Evolutionary conservation across 2,797 vertebrate genomes (phyloP).

Genomic region (Acanthopagrus latus): DNA sequence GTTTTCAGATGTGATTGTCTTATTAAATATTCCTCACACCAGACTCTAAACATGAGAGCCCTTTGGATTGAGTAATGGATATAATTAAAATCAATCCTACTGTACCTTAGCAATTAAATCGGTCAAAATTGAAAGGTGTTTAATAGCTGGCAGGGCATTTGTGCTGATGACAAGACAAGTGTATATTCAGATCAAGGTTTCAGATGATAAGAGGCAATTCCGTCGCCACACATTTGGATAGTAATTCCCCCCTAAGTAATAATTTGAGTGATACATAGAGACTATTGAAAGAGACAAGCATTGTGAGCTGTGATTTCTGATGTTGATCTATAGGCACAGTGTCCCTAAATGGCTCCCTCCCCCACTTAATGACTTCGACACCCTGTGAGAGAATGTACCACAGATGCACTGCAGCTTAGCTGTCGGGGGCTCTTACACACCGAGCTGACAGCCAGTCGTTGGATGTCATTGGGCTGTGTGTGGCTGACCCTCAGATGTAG

Average conservation of each 20-base stretch:
- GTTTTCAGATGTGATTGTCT: slow-evolving; percentile 48
- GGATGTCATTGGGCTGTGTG: slow-evolving; percentile 7
- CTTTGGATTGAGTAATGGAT: slow-evolving; percentile 51
- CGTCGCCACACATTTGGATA: slow-evolving; percentile 35
- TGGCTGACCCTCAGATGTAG: not conserved
- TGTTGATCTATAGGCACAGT: slow-evolving; percentile 6
- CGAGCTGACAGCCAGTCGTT: slow-evolving; percentile 14
- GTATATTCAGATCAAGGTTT: slow-evolving; percentile 51
- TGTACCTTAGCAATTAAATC: slow-evolving; percentile 60
- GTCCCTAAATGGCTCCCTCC: slow-evolving; percentile 20
- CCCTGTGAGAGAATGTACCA: slow-evolving; percentile 10
- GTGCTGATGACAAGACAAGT: slow-evolving; percentile 23
- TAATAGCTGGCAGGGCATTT: slow-evolving; percentile 42
- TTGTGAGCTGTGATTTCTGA: slow-evolving; percentile 41
- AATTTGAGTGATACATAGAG: slow-evolving; percentile 34
- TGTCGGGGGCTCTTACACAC: slow-evolving; percentile 5
- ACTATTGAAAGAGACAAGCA: slow-evolving; percentile 26
- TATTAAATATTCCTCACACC: slow-evolving; percentile 55
- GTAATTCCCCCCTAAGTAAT: slow-evolving; percentile 29
- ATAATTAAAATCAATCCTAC: slow-evolving; percentile 58
- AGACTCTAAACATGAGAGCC: slow-evolving; percentile 48
- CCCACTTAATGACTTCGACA: slow-evolving; percentile 13
- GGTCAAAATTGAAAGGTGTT: slow-evolving; percentile 45
- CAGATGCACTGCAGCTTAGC: slow-evolving; percentile 33
- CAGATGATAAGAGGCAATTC: slow-evolving; percentile 42